Evolutionary conservation across 2,888 invertebrate species (phyloP).

Genomic region (Clistopyga incitator): DNA sequence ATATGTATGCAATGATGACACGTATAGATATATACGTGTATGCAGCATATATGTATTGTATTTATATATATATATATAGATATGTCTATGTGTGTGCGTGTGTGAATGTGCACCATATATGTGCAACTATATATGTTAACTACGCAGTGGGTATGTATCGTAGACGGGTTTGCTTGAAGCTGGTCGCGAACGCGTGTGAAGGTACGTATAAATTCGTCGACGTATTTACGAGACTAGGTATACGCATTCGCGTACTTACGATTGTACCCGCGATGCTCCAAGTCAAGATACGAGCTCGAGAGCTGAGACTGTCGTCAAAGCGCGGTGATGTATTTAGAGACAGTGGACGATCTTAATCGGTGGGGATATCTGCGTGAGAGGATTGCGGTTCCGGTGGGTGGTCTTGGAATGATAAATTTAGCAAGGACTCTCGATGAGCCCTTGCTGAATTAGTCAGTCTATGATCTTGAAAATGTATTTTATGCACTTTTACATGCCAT

Average conservation of each 20-base stretch:
- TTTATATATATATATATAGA: background rate
- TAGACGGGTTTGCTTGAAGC: conserved; percentile 22
- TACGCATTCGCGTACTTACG: conserved; percentile 20
- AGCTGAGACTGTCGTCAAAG: conserved; percentile 3
- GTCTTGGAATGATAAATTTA: background rate
- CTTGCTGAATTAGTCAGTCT: background rate
- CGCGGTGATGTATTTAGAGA: conserved; percentile 8
- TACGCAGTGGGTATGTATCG: conserved; percentile 18
- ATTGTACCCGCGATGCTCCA: conserved; percentile 12
- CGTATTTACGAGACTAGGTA: conserved; percentile 34
- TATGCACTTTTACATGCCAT: background rate
- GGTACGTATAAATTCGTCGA: conserved; percentile 29
- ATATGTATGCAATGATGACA: conserved; percentile 16
- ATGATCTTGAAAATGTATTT: background rate
- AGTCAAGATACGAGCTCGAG: background rate
- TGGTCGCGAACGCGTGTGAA: conserved; percentile 26
- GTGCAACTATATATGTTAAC: conserved; percentile 5
- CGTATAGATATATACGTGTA: background rate
- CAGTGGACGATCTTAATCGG: conserved; percentile 17
- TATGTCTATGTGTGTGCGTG: conserved; percentile 10
- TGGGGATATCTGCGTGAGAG: background rate
- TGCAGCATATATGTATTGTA: conserved; percentile 17
- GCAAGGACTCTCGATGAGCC: background rate
- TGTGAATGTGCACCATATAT: conserved; percentile 10
- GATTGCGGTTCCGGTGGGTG: conserved; percentile 2